These are phyloP conservation scores for Dromococcyx pavoninus DNA, from an alignment of 2,797 vertebrate species.

Conservation along the genomic window DNA sequence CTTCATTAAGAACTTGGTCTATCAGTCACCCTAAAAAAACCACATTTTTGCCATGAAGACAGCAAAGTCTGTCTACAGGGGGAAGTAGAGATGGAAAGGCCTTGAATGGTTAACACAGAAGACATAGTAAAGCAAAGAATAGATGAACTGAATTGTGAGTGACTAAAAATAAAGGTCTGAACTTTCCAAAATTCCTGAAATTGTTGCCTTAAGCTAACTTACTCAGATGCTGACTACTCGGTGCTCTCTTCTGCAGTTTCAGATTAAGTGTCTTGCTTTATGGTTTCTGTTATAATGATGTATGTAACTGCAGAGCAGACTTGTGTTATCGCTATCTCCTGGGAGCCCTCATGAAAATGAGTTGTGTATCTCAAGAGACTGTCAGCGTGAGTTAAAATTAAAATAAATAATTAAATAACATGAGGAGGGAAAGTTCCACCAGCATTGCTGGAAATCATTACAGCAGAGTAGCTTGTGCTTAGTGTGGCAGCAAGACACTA, in stretches of 20 bases:
- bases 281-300: background rate
- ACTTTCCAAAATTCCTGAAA: background rate
- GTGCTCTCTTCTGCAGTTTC: background rate
- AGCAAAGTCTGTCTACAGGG: background rate
- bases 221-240: background rate
- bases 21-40: background rate
- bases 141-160: background rate
- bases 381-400: conserved; percentile 10
- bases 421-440: background rate
- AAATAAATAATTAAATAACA: conserved; percentile 62
- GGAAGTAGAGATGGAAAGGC: background rate
- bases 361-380: background rate
- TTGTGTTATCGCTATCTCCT: background rate
- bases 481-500: background rate
- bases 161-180: background rate
- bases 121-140: background rate
- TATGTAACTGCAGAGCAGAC: background rate
- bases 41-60: background rate
- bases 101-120: background rate
- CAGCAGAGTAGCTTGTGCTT: background rate
- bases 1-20: background rate
- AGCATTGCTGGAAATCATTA: conserved; percentile 16
- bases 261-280: background rate
- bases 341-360: conserved; percentile 24
- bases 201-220: background rate